Evolutionary conservation across 2,888 invertebrate species (phyloP), one percentile per base, ranked within the genome.

Genomic region (Caenorhabditis zanzibari): DNA sequence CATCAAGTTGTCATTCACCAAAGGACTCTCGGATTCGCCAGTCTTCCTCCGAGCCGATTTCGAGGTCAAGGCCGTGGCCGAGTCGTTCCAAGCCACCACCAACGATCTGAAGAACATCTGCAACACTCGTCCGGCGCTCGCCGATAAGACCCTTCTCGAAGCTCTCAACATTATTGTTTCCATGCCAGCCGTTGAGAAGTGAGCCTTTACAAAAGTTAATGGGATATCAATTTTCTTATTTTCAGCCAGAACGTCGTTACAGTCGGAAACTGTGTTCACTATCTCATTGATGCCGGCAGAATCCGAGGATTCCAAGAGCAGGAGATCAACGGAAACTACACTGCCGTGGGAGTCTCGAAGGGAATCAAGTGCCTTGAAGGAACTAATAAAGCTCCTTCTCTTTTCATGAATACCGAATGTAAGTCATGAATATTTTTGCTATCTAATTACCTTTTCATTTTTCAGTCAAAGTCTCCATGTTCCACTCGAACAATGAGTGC

Each of bases 231-330:
- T 3, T 19, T n/a, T 47, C 6, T 19, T 7, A 0, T 44, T 75
- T 75, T 58, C 75, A 75, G 75, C 58, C 5, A 24, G 0, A 52
- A 54, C 9, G 77, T 79, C 4, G 10, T 71, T 3, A 79, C 77
- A 0, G 24, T 71, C 0, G 61, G 71, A 22, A 24, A 9, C 19
- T 71, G 71, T 9, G 63, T 71, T 1, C 77, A 79, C 47, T 79
- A 79, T 24, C 19, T 71, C 3, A 24, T 35, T 19, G 69, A 69
- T 35, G 0, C 35, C 7, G 32, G 19, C 12, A n/a, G 10, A 47
- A 16, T 35, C 44, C 35, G 7, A 22, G 32, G 5, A 7, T 32
- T 32, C 32, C 4, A 32, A 7, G 32, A 32, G 32, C 32, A 32
- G 32, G 4, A 6, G 5, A 32, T 49, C 49, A 19, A 47, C n/a